These are phyloP conservation scores for Peromyscus nudipes DNA, from an alignment of 2,797 vertebrate species.

Conservation along the genomic window DNA sequence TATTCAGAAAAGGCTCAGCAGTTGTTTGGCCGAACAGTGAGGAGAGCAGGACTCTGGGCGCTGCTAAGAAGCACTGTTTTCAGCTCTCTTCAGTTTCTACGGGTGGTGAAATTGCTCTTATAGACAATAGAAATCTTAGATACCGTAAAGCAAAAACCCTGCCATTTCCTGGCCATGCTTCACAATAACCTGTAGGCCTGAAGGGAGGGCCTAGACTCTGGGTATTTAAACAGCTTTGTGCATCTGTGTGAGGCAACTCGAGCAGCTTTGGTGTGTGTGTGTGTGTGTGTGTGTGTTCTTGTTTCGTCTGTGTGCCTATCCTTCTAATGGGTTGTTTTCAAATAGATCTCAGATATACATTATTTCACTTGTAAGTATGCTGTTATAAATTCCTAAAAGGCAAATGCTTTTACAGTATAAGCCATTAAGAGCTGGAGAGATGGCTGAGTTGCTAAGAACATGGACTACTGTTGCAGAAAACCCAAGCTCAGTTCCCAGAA, in stretches of 20 bases:
- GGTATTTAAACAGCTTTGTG: not conserved
- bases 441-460: not conserved
- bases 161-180: not conserved
- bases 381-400: constrained; percentile 27
- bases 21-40: not conserved
- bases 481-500: not conserved
- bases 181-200: not conserved
- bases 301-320: not conserved
- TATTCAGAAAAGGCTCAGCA: not conserved
- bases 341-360: not conserved
- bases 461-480: not conserved
- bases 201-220: not conserved
- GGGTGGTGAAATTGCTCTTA: not conserved
- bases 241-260: not conserved
- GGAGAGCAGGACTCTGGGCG: not conserved
- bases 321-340: not conserved
- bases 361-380: constrained; percentile 42
- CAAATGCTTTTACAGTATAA: constrained; percentile 31
- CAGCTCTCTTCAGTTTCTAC: not conserved
- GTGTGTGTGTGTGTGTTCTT: not conserved
- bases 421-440: not conserved
- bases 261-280: not conserved
- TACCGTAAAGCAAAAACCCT: not conserved
- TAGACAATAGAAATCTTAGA: constrained; percentile 24
- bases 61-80: not conserved